Percentiles rank a stretch among this genome's conserved stretches.
phyloP scores from a whole-genome alignment of 37 sponge, comb jelly and placozoan species.

The Axinella damicornis region DNA sequence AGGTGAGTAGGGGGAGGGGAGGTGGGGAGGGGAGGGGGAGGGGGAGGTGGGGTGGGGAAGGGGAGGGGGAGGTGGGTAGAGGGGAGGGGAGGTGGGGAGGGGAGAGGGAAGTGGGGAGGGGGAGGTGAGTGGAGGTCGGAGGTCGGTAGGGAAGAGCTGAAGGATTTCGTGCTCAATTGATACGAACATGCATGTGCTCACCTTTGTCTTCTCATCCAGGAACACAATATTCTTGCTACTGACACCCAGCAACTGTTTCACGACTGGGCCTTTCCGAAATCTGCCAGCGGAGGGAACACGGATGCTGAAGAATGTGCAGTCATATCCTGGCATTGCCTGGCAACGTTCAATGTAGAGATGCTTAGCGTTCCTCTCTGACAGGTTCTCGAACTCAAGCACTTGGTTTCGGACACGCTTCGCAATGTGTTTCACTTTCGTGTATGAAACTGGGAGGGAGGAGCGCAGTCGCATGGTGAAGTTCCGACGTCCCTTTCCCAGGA shows the following conservation, averaged over 20 bases:
- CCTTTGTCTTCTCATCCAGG: conserved; percentile 86
- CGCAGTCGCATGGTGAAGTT: background rate
- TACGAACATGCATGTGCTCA: conserved; percentile 34
- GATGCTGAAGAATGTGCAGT: conserved; percentile 79
- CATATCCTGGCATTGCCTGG: conserved; percentile 79
- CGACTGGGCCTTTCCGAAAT: conserved; percentile 47
- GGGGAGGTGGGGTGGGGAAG: too few species aligned
- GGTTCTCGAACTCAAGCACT: conserved; percentile 34
- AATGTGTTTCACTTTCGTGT: conserved; percentile 41
- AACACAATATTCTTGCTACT: conserved; percentile 69
- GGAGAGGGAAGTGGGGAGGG: too few species aligned
- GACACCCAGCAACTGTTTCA: conserved; percentile 80
- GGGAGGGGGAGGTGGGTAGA: too few species aligned
- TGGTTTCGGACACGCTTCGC: conserved; percentile 49
- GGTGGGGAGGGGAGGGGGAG: background rate
- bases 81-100: too few species aligned
- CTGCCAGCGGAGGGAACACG: conserved; percentile 59
- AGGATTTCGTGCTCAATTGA: too few species aligned
- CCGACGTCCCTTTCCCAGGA: background rate
- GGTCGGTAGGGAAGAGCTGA: too few species aligned
- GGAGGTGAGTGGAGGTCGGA: too few species aligned
- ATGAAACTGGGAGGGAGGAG: conserved; percentile 37
- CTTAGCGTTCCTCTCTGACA: conserved; percentile 90
- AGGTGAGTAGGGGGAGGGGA: background rate
- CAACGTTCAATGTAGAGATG: conserved; percentile 89